Conservation (phyloP, 2,888 invertebrate species). For the Acanthococcus lagerstroemiae region DNA sequence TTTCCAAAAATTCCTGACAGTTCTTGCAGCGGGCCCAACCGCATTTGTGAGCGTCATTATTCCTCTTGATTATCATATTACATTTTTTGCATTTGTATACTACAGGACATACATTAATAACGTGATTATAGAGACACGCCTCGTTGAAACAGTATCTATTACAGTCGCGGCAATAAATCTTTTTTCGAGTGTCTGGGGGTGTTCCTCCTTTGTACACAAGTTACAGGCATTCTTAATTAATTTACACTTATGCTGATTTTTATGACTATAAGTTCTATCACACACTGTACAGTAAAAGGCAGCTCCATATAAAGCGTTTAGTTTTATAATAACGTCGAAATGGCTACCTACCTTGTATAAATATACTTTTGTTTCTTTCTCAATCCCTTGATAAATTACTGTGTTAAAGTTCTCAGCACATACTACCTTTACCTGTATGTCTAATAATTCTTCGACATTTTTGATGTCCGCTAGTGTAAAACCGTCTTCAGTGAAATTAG, state of each 20-base stretch:
- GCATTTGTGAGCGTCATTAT: neutral
- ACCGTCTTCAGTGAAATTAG: neutral
- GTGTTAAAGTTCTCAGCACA: conserved; percentile 12
- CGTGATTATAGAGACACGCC: neutral
- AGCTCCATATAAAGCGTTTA: neutral
- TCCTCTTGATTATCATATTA: neutral
- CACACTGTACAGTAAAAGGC: neutral
- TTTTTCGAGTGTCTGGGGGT: neutral
- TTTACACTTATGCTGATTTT: neutral
- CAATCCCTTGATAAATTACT: conserved; percentile 6
- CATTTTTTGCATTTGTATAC: conserved; percentile 22
- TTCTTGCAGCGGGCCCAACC: neutral
- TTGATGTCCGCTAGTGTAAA: conserved; percentile 23
- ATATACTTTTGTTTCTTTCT: conserved; percentile 7
- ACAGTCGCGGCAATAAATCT: neutral
- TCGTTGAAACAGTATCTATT: neutral
- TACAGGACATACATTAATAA: neutral
- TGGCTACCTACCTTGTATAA: conserved; percentile 12
- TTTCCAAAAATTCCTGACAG: conserved; percentile 3
- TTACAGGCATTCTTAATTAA: neutral
- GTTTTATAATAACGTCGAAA: conserved; percentile 10
- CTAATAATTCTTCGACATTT: conserved; percentile 5
- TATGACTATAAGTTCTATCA: neutral
- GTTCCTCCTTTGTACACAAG: neutral
- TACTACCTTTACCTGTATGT: conserved; percentile 6